phyloP scores from a whole-genome alignment of 2,888 invertebrate genomes.

The Antheraea yamamai region DNA sequence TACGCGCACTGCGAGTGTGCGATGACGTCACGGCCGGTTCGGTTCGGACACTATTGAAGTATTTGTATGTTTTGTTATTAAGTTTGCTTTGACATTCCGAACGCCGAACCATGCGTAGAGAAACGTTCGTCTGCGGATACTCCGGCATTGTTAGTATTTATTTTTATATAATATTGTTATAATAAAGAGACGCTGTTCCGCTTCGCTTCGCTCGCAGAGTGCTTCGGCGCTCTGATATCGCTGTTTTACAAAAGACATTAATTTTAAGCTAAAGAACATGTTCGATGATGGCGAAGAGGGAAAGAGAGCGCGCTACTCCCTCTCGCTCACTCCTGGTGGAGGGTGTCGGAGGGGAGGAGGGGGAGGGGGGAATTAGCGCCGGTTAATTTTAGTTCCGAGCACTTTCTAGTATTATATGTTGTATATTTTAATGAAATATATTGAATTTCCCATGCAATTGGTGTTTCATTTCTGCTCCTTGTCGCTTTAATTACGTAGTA shows the following conservation, averaged over 20 bases:
- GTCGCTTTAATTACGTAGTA: too few species aligned
- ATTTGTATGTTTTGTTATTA: neutral
- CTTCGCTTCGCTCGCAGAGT: too few species aligned
- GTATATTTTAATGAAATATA: conserved; percentile 35
- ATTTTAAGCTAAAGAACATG: neutral
- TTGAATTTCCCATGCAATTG: conserved; percentile 31
- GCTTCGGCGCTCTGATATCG: neutral
- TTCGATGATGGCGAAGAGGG: neutral
- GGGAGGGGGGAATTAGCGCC: neutral
- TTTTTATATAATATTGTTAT: neutral
- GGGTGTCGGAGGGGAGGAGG: neutral
- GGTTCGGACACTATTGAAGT: neutral
- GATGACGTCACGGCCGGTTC: too few species aligned
- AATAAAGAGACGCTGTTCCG: neutral
- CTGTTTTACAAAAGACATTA: conserved; percentile 3
- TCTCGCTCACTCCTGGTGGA: neutral
- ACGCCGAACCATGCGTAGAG: neutral
- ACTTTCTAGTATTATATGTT: conserved; percentile 33
- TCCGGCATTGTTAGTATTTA: neutral
- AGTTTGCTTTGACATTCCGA: neutral
- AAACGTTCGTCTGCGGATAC: neutral
- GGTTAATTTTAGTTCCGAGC: neutral
- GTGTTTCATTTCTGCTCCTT: conserved; percentile 23
- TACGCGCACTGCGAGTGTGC: too few species aligned
- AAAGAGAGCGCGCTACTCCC: too few species aligned